Evolutionary conservation across 2,888 invertebrate genomes (phyloP).

Genomic region (Lasioglossum morio): DNA sequence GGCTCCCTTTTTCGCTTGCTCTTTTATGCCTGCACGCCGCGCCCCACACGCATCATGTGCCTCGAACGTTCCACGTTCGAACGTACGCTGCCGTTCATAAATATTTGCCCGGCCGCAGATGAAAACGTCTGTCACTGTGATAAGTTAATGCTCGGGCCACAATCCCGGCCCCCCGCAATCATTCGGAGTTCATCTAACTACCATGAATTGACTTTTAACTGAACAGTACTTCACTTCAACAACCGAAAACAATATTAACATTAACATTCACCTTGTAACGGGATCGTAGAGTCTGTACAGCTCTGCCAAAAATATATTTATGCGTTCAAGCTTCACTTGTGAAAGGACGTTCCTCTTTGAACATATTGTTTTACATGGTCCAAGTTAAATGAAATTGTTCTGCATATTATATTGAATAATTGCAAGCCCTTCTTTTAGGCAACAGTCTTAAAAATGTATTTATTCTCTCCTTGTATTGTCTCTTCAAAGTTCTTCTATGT

Average conservation of each 20-base stretch:
- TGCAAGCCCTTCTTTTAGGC: too few species aligned
- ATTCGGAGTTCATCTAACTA: not conserved
- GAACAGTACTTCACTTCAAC: not conserved
- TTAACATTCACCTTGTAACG: not conserved
- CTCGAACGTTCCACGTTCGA: slow-evolving; percentile 53
- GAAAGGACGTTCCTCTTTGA: not conserved
- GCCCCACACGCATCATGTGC: slow-evolving; percentile 75
- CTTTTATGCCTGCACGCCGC: slow-evolving; percentile 80
- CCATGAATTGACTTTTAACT: slow-evolving; percentile 4
- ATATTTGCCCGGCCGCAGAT: slow-evolving; percentile 27
- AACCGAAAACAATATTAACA: not conserved
- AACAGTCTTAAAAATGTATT: too few species aligned
- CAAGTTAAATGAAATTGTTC: too few species aligned
- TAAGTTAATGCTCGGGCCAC: not conserved
- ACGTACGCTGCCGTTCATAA: slow-evolving; percentile 19
- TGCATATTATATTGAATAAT: too few species aligned
- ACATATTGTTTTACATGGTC: too few species aligned
- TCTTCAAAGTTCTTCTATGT: not conserved
- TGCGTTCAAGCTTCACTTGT: not conserved
- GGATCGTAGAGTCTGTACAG: not conserved
- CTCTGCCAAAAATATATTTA: not conserved
- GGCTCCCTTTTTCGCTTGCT: slow-evolving; percentile 83
- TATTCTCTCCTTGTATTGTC: too few species aligned
- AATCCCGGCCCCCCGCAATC: not conserved
- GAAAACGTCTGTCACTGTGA: slow-evolving; percentile 16